These are phyloP conservation scores for Brienomyrus brachyistius DNA, from an alignment of 2,113 vertebrate genomes.

Conservation along the genomic window DNA sequence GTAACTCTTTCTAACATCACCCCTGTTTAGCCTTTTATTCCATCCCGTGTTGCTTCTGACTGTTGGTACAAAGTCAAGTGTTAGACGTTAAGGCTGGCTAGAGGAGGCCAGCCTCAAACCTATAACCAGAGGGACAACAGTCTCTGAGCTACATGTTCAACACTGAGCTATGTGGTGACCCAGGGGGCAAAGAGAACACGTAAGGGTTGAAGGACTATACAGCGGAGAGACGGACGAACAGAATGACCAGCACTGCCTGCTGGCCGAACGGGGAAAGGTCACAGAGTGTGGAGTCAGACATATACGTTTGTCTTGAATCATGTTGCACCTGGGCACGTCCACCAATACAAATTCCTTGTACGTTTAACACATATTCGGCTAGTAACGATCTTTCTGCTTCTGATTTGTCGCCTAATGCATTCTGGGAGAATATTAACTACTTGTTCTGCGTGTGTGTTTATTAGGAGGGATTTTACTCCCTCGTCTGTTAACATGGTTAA, in stretches of 20 bases:
- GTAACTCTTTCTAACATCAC: background rate
- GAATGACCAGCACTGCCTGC: no score
- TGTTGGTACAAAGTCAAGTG: background rate
- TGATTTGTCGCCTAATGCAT: background rate
- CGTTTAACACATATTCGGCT: background rate
- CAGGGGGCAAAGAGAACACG: no score
- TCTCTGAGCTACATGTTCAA: no score
- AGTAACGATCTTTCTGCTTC: background rate
- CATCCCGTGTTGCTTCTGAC: background rate
- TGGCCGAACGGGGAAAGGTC: no score
- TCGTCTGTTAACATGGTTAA: background rate
- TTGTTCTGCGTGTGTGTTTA: background rate
- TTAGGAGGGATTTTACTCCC: background rate
- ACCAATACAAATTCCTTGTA: background rate
- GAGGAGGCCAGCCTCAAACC: no score
- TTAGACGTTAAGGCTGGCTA: background rate
- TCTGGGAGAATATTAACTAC: background rate
- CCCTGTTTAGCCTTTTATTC: background rate
- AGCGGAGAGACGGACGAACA: no score
- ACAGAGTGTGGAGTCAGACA: no score
- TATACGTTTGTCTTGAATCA: background rate
- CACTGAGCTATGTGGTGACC: no score
- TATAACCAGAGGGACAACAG: no score
- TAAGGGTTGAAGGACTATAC: no score
- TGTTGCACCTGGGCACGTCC: background rate